These are phyloP conservation scores for Drosophila nr. medialis DNA, from an alignment of 2,888 invertebrate species.

Conservation along the genomic window DNA sequence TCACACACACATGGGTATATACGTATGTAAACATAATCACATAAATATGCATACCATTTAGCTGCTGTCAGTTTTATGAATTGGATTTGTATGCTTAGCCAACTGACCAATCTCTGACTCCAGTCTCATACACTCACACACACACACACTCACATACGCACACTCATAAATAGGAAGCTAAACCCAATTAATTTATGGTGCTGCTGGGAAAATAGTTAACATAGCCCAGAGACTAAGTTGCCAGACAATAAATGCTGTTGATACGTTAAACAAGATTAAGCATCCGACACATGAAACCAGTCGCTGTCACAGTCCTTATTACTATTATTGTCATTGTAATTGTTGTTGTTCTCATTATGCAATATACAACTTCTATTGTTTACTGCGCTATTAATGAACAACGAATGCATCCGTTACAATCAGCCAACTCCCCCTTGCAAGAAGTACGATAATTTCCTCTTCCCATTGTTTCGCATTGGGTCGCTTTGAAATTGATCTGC, in stretches of 20 bases:
- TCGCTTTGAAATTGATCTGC: slow-evolving; percentile 10
- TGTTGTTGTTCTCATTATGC: slow-evolving; percentile 33
- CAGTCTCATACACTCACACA: neutral
- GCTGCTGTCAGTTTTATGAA: slow-evolving; percentile 60
- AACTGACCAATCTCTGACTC: slow-evolving; percentile 34
- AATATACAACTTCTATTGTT: slow-evolving; percentile 47
- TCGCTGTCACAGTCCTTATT: slow-evolving; percentile 9
- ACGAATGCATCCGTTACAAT: slow-evolving; percentile 49
- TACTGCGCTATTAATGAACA: slow-evolving; percentile 68
- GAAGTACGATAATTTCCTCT: slow-evolving; percentile 59
- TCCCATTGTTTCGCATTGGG: slow-evolving; percentile 23
- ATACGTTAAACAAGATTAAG: slow-evolving; percentile 71
- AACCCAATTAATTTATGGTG: slow-evolving; percentile 66
- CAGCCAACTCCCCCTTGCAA: neutral
- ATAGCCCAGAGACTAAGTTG: slow-evolving; percentile 32
- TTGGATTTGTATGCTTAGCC: slow-evolving; percentile 55
- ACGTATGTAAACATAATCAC: neutral
- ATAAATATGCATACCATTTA: slow-evolving; percentile 69
- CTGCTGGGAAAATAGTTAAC: slow-evolving; percentile 57
- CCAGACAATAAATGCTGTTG: slow-evolving; percentile 47
- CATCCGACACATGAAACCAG: slow-evolving; percentile 52
- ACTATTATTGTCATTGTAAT: slow-evolving; percentile 15
- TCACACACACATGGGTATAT: neutral
- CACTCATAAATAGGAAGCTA: slow-evolving; percentile 15
- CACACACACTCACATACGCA: neutral